phyloP scores from a whole-genome alignment of 2,888 invertebrate genomes.

The Sinohyriopsis cumingii region DNA sequence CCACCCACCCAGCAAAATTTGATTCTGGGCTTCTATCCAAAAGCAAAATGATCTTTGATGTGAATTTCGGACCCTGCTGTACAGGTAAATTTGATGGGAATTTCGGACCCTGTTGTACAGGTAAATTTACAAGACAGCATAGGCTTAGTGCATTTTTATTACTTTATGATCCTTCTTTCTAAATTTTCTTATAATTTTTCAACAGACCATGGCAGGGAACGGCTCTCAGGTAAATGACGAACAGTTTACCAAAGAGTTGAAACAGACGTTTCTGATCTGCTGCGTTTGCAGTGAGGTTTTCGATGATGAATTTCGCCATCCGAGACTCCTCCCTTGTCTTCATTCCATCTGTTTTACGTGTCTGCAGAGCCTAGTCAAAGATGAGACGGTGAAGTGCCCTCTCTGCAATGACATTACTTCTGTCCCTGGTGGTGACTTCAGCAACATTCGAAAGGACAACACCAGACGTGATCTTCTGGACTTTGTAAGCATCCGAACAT shows the following conservation, averaged over 20 bases:
- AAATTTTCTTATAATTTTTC: too few species aligned
- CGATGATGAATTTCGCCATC: background rate
- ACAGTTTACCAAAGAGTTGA: background rate
- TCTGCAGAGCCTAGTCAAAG: background rate
- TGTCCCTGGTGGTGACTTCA: background rate
- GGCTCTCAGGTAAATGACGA: too few species aligned
- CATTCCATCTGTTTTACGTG: conserved; percentile 2
- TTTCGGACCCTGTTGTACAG: too few species aligned
- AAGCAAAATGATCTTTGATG: too few species aligned
- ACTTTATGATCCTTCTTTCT: too few species aligned
- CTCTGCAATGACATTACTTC: background rate
- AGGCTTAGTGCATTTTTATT: too few species aligned
- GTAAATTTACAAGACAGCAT: too few species aligned
- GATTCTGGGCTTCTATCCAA: too few species aligned
- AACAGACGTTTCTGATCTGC: background rate
- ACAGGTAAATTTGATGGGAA: too few species aligned
- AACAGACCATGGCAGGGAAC: too few species aligned
- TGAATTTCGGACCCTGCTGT: too few species aligned
- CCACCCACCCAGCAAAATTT: too few species aligned
- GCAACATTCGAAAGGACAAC: conserved; percentile 1
- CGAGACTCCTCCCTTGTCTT: conserved; percentile 1
- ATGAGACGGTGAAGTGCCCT: background rate
- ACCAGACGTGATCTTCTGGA: conserved; percentile 7
- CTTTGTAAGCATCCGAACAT: background rate
- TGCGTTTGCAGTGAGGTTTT: background rate